These are phyloP conservation scores for Enteromius trimaculatus DNA, from an alignment of 2,797 vertebrate genomes.

Conservation along the genomic window DNA sequence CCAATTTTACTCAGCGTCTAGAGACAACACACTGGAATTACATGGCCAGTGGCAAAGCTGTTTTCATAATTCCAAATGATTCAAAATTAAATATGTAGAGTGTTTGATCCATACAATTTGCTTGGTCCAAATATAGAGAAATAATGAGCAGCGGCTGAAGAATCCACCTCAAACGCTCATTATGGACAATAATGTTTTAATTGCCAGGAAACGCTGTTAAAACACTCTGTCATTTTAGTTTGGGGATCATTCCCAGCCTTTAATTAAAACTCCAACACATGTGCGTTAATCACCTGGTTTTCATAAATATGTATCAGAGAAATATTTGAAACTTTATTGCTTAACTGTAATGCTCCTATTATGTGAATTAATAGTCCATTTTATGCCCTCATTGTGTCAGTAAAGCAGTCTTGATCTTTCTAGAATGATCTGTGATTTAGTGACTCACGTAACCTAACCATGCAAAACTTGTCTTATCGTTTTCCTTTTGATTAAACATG, in stretches of 20 bases:
- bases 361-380: slow-evolving; percentile 38
- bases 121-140: slow-evolving; percentile 74
- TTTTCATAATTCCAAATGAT: slow-evolving; percentile 71
- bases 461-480: slow-evolving; percentile 39
- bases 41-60: slow-evolving; percentile 73
- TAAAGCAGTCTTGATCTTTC: slow-evolving; percentile 16
- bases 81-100: slow-evolving; percentile 76
- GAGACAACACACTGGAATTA: slow-evolving; percentile 66
- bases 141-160: slow-evolving; percentile 77
- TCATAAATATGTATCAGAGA: slow-evolving; percentile 12
- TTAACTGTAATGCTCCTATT: neutral
- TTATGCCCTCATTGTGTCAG: slow-evolving; percentile 38
- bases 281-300: slow-evolving; percentile 2
- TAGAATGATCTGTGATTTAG: slow-evolving; percentile 34
- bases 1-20: slow-evolving; percentile 52
- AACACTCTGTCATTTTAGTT: slow-evolving; percentile 56
- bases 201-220: slow-evolving; percentile 73
- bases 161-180: slow-evolving; percentile 77
- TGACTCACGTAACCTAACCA: neutral
- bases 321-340: slow-evolving; percentile 23
- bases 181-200: slow-evolving; percentile 75
- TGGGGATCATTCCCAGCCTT: slow-evolving; percentile 10
- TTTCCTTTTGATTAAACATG: slow-evolving; percentile 32
- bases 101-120: slow-evolving; percentile 78
- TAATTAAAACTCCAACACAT: slow-evolving; percentile 25